A percentile compares a stretch with the other conserved stretches of the same genome.
phyloP scores from a whole-genome alignment of 2,797 vertebrate genomes.

The Sebastes vulpes region DNA sequence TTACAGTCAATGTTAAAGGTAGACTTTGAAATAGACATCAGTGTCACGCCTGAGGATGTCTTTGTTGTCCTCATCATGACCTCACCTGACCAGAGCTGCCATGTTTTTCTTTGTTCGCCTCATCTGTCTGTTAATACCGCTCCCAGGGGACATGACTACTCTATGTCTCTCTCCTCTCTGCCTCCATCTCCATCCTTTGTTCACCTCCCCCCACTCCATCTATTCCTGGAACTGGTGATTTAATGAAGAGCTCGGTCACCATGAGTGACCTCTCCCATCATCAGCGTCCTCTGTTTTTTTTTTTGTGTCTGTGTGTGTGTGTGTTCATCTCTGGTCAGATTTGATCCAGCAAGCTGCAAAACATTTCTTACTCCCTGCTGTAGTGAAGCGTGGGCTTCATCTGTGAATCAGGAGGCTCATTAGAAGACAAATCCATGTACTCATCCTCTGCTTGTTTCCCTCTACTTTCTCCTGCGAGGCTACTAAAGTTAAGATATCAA shows the following conservation, averaged over 20 bases:
- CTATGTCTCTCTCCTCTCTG: constrained; percentile 1
- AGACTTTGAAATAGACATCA: constrained; percentile 9
- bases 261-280: constrained; percentile 61
- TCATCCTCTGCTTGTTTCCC: not conserved
- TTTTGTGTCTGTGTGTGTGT: not conserved
- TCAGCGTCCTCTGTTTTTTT: not conserved
- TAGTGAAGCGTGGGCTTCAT: not conserved
- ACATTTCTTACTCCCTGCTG: not conserved
- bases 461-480: not conserved
- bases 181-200: constrained; percentile 27
- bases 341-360: not conserved
- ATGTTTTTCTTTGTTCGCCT: constrained; percentile 66
- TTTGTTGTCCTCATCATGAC: constrained; percentile 71
- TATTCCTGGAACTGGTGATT: constrained; percentile 77
- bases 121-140: constrained; percentile 69
- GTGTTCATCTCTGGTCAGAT: not conserved
- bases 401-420: constrained; percentile 13
- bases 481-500: constrained; percentile 4
- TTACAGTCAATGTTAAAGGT: constrained; percentile 5
- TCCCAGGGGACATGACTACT: constrained; percentile 60
- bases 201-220: constrained; percentile 45
- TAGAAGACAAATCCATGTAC: not conserved
- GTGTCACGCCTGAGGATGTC: constrained; percentile 35
- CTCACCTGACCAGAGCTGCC: constrained; percentile 71
- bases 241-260: constrained; percentile 79